These are phyloP conservation scores for Buathra laborator DNA, from an alignment of 2,888 invertebrate genomes.

Conservation along the genomic window DNA sequence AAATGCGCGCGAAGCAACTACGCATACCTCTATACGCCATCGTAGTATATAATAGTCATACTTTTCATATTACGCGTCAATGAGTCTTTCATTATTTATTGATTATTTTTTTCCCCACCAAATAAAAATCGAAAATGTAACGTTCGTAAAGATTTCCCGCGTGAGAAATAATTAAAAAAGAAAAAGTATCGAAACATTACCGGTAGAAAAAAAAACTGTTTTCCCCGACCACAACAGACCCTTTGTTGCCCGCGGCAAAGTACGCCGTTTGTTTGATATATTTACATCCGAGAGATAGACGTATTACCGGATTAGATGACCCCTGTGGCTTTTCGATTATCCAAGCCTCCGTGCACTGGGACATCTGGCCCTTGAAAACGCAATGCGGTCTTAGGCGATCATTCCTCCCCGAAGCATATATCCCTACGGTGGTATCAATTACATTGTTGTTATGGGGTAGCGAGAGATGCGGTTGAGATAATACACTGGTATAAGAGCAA, in stretches of 20 bases:
- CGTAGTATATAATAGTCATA: no score
- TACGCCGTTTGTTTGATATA: conserved; percentile 56
- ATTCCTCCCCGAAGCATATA: conserved; percentile 43
- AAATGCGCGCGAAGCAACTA: no score
- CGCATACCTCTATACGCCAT: no score
- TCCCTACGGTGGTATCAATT: conserved; percentile 81
- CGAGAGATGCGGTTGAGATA: conserved; percentile 79
- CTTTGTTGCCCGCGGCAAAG: not conserved
- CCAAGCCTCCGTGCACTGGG: conserved; percentile 76
- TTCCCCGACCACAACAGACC: conserved; percentile 20
- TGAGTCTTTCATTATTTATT: not conserved
- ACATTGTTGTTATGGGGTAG: conserved; percentile 84
- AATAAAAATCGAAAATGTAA: conserved; percentile 1
- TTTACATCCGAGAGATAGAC: conserved; percentile 67
- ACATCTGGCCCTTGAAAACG: conserved; percentile 77
- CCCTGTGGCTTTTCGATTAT: conserved; percentile 83
- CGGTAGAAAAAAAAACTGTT: conserved; percentile 4
- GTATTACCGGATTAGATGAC: conserved; percentile 83
- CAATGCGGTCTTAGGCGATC: conserved; percentile 29
- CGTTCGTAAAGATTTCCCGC: conserved; percentile 7
- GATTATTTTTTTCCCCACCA: not conserved
- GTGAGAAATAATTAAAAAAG: conserved; percentile 38
- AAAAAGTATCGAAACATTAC: conserved; percentile 64
- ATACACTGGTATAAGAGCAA: conserved; percentile 84
- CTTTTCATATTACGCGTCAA: not conserved